These are phyloP conservation scores for Cecropterus lyciades DNA, from an alignment of 1,140 invertebrate genomes.

Conservation along the genomic window DNA sequence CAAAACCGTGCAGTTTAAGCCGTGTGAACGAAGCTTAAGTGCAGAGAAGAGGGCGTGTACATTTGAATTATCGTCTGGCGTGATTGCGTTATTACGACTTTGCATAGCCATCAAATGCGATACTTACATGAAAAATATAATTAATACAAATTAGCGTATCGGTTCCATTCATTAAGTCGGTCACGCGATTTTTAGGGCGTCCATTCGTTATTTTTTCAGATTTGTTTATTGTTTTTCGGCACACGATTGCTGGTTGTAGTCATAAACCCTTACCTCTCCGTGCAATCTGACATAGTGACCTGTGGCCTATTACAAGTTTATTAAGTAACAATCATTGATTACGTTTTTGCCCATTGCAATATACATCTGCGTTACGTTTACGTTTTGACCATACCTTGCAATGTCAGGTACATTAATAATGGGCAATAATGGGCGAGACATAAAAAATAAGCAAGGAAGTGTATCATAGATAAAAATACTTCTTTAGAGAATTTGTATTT, in stretches of 20 bases:
- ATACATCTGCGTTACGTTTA: no score
- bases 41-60: conserved; percentile 6
- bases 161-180: conserved; percentile 16
- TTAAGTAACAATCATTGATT: no score
- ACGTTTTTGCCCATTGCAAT: no score
- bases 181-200: conserved; percentile 27
- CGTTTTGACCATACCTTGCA: no score
- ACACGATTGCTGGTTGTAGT: conserved; percentile 6
- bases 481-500: no score
- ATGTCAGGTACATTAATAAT: no score
- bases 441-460: no score
- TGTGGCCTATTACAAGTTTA: no score
- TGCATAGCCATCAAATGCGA: conserved; percentile 24
- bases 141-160: conserved; percentile 34
- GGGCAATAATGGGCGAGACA: no score
- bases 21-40: no score
- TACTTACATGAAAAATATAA: conserved; percentile 27
- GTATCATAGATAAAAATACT: no score
- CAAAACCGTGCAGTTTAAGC: no score
- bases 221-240: conserved; percentile 5
- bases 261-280: conserved; percentile 19
- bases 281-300: conserved; percentile 43
- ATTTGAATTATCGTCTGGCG: conserved; percentile 26
- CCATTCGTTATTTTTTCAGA: conserved; percentile 12
- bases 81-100: conserved; percentile 23